Percentiles rank a stretch among this genome's conserved stretches.
phyloP scores from a whole-genome alignment of 2,113 vertebrate species.

The Uria aalge region DNA sequence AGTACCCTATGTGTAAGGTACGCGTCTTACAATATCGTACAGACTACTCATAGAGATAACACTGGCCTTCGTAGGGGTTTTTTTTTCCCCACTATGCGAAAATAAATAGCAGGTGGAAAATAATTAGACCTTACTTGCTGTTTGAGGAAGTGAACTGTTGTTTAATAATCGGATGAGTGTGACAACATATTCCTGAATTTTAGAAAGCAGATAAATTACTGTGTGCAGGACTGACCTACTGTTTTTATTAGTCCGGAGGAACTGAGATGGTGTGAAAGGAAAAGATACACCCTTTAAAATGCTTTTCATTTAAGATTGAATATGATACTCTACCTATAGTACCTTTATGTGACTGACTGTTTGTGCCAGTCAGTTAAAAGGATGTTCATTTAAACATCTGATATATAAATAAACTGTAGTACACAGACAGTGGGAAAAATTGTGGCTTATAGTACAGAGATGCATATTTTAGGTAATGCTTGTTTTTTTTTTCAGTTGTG shows the following conservation, averaged over 20 bases:
- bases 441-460: not conserved
- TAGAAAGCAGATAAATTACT: slow-evolving; percentile 40
- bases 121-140: slow-evolving; percentile 20
- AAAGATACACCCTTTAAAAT: not conserved
- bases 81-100: not conserved
- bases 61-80: not conserved
- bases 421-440: not conserved
- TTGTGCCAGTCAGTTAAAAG: slow-evolving; percentile 32
- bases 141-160: slow-evolving; percentile 40
- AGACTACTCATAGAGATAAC: not conserved
- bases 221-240: not conserved
- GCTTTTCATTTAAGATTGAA: not conserved
- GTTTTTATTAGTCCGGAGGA: slow-evolving; percentile 29
- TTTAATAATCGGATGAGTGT: slow-evolving; percentile 11
- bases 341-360: not conserved
- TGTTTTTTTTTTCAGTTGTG: not conserved
- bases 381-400: not conserved
- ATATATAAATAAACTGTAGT: not conserved
- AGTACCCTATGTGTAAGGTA: not conserved
- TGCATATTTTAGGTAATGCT: not conserved
- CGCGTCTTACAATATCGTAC: not conserved
- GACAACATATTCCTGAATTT: slow-evolving; percentile 33
- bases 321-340: not conserved
- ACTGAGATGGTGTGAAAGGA: not conserved
- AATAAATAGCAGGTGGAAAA: slow-evolving; percentile 41